Conservation (phyloP, 2,797 vertebrate species). For the Sternotherus odoratus region DNA sequence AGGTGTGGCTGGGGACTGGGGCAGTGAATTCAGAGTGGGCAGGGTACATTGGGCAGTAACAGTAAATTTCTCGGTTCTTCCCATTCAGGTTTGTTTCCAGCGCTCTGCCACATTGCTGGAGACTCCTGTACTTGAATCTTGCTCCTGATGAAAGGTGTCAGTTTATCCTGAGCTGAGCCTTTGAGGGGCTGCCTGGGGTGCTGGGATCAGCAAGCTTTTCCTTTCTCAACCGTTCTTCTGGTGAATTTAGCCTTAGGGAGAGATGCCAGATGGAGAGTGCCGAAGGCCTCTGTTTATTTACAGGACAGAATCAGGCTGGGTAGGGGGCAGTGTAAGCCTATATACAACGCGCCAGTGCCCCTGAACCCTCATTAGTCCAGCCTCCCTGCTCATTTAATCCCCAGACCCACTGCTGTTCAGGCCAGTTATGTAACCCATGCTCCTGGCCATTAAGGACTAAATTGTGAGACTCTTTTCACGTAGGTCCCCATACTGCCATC, state of each 20-base stretch:
- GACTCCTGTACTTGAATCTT: background rate
- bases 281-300: background rate
- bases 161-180: background rate
- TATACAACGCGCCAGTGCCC: background rate
- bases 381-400: background rate
- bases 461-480: background rate
- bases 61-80: background rate
- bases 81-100: background rate
- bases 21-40: background rate
- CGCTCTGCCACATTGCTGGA: background rate
- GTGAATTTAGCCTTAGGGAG: background rate
- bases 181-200: background rate
- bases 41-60: background rate
- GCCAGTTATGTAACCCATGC: background rate
- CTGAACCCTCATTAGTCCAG: background rate
- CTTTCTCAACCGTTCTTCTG: background rate
- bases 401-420: background rate
- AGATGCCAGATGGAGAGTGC: background rate
- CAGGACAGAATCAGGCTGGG: background rate
- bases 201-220: background rate
- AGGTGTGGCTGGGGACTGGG: background rate
- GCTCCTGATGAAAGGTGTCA: background rate
- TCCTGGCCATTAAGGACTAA: background rate
- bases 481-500: background rate
- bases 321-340: background rate